These are phyloP conservation scores for Origma solitaria DNA, from an alignment of 2,113 vertebrate genomes.

Conservation along the genomic window DNA sequence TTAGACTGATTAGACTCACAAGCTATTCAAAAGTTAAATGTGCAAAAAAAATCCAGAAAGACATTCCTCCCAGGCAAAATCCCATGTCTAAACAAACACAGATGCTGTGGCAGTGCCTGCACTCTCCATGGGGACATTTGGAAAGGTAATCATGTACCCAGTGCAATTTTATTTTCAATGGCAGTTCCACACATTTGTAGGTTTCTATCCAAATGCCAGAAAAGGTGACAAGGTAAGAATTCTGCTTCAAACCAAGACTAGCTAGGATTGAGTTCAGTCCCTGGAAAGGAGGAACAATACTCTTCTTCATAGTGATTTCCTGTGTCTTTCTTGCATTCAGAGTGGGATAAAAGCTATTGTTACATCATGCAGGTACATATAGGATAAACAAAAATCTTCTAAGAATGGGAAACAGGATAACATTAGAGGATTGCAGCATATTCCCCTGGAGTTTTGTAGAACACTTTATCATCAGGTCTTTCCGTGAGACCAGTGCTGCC, in stretches of 20 bases:
- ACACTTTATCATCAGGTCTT: not conserved
- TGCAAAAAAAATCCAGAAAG: not conserved
- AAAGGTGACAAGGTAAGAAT: constrained; percentile 6
- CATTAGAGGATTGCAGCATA: not conserved
- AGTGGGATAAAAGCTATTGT: not conserved
- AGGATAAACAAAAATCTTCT: not conserved
- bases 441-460: not conserved
- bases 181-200: not conserved
- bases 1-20: not conserved
- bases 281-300: not conserved
- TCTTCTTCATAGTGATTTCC: not conserved
- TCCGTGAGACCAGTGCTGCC: not conserved
- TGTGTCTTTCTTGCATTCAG: not conserved
- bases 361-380: accelerated
- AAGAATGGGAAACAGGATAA: not conserved
- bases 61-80: not conserved
- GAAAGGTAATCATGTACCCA: not conserved
- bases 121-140: not conserved
- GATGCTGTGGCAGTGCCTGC: not conserved
- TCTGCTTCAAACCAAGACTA: constrained; percentile 14
- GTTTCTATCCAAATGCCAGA: constrained; percentile 2
- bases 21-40: not conserved
- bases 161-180: not conserved
- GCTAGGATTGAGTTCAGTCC: not conserved
- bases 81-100: not conserved